Base-by-base conservation (phyloP, 2,888 invertebrate species). In the Drosophila stalkeri region DNA sequence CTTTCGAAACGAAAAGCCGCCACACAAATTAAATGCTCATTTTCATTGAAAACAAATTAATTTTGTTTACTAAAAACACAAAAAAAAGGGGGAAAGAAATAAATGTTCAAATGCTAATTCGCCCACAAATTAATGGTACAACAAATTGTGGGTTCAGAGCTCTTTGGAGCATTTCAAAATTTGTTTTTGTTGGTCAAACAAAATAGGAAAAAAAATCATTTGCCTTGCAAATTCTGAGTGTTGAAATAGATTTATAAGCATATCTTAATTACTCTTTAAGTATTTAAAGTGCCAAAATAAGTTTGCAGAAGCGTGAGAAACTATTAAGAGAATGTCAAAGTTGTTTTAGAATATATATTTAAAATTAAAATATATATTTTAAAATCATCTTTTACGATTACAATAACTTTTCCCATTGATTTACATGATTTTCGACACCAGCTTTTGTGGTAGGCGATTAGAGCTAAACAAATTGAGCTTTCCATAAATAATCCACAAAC, bases 21-120 rank as follows among this genome's bases (percentile, higher is more conserved):
- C 72, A 33, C 70, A 41, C 59, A 84, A 75, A 82, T 75, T 65
- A 77, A 79, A 75, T 62, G 68, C 70, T 76, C 72, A 82, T 85
- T 89, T 82, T 72, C 75, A 87, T 77, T 64, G 80, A 80, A 85
- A 77, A 72, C 72, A 37, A 68, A 86, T 86, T 81, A 71, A 78
- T 86, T 78, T 72, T 62, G 57, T 51, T 31, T 39, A 18, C 47
- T 46, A 41, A 39, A 43, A n/a, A 66, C 51, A 52, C 44, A 52
- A 46, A 64, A 8, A 41, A 39, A 16, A 39, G 6, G 16, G 16
- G 16, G 7, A 41, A 52, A 31, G 44, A 54, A 65, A 37, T 46
- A 33, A 62, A 56, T 63, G 56, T 61, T 64, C n/a, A 66, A 70
- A 77, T 81, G 81, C 67, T 62, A 81, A 81, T 79, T 46, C 51